Conservation (phyloP, 2,888 invertebrate species). For the Mystacides longicornis region DNA sequence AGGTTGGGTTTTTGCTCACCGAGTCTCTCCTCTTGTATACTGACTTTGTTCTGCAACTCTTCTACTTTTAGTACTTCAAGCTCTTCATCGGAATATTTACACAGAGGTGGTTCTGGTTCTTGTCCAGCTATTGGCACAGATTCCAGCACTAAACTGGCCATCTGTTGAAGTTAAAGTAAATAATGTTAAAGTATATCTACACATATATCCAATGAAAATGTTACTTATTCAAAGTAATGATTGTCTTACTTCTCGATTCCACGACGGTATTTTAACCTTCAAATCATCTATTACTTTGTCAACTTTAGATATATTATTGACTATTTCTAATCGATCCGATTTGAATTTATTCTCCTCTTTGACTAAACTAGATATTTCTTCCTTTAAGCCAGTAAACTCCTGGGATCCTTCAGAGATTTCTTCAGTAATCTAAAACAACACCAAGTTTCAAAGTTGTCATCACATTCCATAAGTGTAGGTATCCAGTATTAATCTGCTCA, state of each 20-base stretch:
- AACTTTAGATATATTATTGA: constrained; percentile 58
- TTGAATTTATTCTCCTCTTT: constrained; percentile 61
- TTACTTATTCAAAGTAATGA: too few relatives aligned
- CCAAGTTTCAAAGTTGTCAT: neutral
- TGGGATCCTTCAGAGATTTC: constrained; percentile 50
- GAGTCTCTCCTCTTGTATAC: constrained; percentile 52
- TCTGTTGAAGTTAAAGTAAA: too few relatives aligned
- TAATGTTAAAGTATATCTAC: neutral
- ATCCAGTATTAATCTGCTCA: neutral
- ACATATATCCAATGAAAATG: too few relatives aligned
- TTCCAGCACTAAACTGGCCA: constrained; percentile 53
- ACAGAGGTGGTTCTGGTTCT: constrained; percentile 44
- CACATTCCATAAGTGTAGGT: neutral
- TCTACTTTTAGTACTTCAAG: constrained; percentile 50
- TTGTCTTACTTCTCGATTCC: constrained; percentile 46
- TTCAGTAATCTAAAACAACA: constrained; percentile 39
- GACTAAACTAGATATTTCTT: constrained; percentile 55
- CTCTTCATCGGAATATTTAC: constrained; percentile 58
- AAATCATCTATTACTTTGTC: constrained; percentile 52
- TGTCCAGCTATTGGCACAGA: constrained; percentile 38
- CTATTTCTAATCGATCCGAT: constrained; percentile 64
- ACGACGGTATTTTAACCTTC: constrained; percentile 48
- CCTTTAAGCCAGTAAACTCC: constrained; percentile 52
- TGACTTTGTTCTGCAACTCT: constrained; percentile 50
- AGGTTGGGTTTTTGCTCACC: constrained; percentile 64